These are phyloP conservation scores for Dilophus febrilis DNA, from an alignment of 2,888 invertebrate species.

Conservation along the genomic window DNA sequence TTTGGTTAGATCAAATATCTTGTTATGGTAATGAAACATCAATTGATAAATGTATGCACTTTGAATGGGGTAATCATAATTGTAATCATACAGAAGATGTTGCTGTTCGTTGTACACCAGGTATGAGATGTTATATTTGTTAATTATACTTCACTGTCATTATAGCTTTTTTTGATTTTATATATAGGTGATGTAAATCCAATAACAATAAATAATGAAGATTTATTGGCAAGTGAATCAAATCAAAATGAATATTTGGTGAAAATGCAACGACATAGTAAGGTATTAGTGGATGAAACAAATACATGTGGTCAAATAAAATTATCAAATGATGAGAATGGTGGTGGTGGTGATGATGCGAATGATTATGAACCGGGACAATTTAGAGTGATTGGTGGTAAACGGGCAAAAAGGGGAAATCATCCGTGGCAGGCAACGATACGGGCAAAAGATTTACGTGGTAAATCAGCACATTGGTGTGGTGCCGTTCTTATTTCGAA, in stretches of 20 bases:
- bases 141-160: too few species aligned
- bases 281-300: not conserved
- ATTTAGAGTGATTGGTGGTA: conserved; percentile 43
- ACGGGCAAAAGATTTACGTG: conserved; percentile 36
- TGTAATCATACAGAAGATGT: conserved; percentile 60
- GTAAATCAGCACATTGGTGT: conserved; percentile 50
- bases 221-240: too few species aligned
- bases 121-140: too few species aligned
- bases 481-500: conserved; percentile 52
- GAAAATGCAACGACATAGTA: not conserved
- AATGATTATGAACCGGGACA: conserved; percentile 31
- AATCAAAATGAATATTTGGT: conserved; percentile 20
- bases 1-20: conserved; percentile 52
- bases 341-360: too few species aligned
- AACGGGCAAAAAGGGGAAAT: conserved; percentile 41
- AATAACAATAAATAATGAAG: too few species aligned
- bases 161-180: too few species aligned
- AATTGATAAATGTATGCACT: conserved; percentile 44
- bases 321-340: too few species aligned
- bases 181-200: too few species aligned
- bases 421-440: conserved; percentile 65
- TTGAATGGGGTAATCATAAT: conserved; percentile 51
- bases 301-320: conserved; percentile 13
- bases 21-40: conserved; percentile 49
- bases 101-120: conserved; percentile 31